These are phyloP conservation scores for Coremacera marginata DNA, from an alignment of 2,888 invertebrate genomes.

Conservation along the genomic window DNA sequence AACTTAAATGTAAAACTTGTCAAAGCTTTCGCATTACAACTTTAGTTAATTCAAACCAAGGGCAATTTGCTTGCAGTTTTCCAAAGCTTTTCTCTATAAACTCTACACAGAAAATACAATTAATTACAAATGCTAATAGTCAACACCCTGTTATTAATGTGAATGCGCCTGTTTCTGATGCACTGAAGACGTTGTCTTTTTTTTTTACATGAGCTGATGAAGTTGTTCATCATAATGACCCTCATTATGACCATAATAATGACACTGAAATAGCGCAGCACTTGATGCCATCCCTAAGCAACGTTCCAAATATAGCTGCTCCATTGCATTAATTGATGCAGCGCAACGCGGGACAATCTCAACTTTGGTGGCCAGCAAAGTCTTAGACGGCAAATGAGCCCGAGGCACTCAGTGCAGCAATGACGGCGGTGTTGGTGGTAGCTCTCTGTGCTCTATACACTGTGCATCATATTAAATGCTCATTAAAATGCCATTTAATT, in stretches of 20 bases:
- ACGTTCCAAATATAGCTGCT: not conserved
- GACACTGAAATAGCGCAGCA: no score
- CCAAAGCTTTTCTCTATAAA: not conserved
- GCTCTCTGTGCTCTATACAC: not conserved
- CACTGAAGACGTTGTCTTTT: not conserved
- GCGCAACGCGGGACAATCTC: not conserved
- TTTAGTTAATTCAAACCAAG: no score
- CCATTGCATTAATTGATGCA: slow-evolving; percentile 20
- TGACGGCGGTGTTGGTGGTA: not conserved
- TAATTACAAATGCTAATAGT: not conserved
- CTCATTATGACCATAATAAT: not conserved
- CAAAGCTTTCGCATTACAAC: no score
- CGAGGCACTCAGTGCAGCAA: not conserved
- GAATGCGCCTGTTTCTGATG: not conserved
- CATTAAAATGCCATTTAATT: slow-evolving; percentile 66
- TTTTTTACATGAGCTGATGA: not conserved
- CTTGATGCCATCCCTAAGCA: no score
- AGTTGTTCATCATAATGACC: not conserved
- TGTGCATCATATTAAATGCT: slow-evolving; percentile 51
- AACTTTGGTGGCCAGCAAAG: slow-evolving; percentile 11
- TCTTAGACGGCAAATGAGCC: not conserved
- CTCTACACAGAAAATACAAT: not conserved
- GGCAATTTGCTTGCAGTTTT: not conserved
- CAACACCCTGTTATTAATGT: not conserved
- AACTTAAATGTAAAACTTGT: no score